phyloP scores from a whole-genome alignment of 2,888 invertebrate species.

The Tinea trinotella region DNA sequence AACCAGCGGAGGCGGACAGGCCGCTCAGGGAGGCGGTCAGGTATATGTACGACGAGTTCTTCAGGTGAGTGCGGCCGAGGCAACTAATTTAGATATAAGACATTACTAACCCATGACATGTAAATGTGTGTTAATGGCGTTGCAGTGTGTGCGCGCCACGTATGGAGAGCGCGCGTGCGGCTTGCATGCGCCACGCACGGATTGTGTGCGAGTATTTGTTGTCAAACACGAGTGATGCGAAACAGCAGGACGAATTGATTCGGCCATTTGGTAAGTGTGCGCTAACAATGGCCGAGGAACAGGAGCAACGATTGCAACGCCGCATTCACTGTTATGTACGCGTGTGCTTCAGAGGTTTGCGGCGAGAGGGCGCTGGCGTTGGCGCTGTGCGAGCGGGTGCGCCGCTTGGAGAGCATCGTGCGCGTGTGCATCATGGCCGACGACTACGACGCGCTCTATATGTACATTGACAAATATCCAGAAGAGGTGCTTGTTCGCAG shows the following conservation, averaged over 20 bases:
- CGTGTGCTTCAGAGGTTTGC: no score
- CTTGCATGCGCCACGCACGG: neutral
- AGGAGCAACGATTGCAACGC: no score
- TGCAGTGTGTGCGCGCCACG: neutral
- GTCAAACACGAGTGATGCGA: neutral
- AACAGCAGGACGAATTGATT: neutral
- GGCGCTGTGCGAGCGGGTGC: neutral
- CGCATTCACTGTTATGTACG: no score
- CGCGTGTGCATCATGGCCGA: slow-evolving; percentile 83
- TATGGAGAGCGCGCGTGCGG: neutral
- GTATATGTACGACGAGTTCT: neutral
- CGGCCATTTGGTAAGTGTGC: neutral
- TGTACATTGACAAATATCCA: slow-evolving; percentile 50
- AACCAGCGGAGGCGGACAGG: neutral
- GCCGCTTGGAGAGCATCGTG: slow-evolving; percentile 42
- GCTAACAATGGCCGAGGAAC: neutral
- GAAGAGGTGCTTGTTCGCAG: slow-evolving; percentile 36
- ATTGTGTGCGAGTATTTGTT: neutral
- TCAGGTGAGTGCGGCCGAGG: neutral
- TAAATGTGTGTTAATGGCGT: neutral
- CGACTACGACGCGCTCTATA: slow-evolving; percentile 67
- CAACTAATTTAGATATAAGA: no score
- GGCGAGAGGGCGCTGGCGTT: neutral
- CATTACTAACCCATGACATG: no score
- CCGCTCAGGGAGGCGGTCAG: neutral